Conservation (phyloP, 2,113 vertebrate species). For the Marcusenius ussheri region DNA sequence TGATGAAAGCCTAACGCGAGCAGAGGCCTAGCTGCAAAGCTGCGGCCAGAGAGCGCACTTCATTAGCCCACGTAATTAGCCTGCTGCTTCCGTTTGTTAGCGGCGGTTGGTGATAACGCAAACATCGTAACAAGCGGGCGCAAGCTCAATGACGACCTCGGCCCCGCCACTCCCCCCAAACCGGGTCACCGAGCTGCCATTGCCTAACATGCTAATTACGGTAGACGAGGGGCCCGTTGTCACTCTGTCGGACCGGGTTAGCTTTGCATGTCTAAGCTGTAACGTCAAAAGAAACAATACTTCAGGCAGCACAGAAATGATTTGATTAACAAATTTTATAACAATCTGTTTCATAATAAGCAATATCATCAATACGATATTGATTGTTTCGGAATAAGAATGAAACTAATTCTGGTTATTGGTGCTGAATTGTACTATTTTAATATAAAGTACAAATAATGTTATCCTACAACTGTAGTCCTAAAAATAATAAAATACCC, state of each 20-base stretch:
- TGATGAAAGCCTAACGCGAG: constrained; percentile 75
- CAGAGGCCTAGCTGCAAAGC: constrained; percentile 73
- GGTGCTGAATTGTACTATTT: neutral
- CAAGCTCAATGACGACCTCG: constrained; percentile 70
- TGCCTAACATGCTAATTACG: constrained; percentile 94
- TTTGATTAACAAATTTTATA: neutral
- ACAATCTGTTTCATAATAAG: neutral
- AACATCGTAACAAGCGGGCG: constrained; percentile 75
- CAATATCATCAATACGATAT: neutral
- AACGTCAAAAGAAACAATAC: constrained; percentile 28
- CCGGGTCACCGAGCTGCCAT: constrained; percentile 65
- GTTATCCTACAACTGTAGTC: neutral
- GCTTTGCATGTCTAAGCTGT: constrained; percentile 44
- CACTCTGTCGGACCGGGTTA: constrained; percentile 73
- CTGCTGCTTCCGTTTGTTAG: constrained; percentile 87
- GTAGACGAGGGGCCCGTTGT: constrained; percentile 71
- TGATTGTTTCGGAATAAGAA: neutral
- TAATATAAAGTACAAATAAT: neutral
- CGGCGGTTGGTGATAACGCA: constrained; percentile 82
- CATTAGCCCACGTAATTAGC: constrained; percentile 98
- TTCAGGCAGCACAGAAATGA: neutral
- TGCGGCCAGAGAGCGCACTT: constrained; percentile 91
- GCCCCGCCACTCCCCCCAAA: constrained; percentile 43
- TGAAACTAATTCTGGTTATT: neutral
- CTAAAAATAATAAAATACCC: neutral